A percentile compares a stretch with the other conserved stretches of the same genome.
phyloP scores from a whole-genome alignment of 2,888 invertebrate species.

The Apodemia duryi region DNA sequence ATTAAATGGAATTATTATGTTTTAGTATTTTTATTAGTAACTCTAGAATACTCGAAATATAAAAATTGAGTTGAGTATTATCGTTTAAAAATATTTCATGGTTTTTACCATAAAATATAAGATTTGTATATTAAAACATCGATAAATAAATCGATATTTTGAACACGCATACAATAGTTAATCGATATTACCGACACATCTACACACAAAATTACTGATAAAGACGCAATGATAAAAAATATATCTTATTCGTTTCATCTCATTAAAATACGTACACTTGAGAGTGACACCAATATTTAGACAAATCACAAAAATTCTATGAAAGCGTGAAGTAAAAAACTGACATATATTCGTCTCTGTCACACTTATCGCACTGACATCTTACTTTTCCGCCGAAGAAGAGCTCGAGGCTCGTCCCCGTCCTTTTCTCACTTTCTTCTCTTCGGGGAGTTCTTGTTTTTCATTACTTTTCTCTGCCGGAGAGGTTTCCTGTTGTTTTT shows the following conservation, averaged over 20 bases:
- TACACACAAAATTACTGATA: conserved; percentile 32
- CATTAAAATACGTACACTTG: conserved; percentile 32
- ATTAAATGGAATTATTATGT: not conserved
- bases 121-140: conserved; percentile 1
- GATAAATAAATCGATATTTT: conserved; percentile 16
- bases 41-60: not conserved
- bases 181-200: conserved; percentile 15
- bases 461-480: conserved; percentile 39
- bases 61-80: not conserved
- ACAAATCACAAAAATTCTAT: conserved; percentile 25
- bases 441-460: conserved; percentile 48
- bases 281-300: conserved; percentile 34
- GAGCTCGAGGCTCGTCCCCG: conserved; percentile 67
- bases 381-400: conserved; percentile 68
- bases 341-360: conserved; percentile 23
- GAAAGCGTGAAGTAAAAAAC: conserved; percentile 15
- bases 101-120: not conserved
- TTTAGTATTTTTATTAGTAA: not conserved
- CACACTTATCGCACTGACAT: conserved; percentile 10
- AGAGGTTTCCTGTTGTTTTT: conserved; percentile 41
- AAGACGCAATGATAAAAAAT: conserved; percentile 39
- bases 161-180: conserved; percentile 17
- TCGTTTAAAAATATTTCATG: not conserved
- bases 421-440: conserved; percentile 56
- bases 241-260: conserved; percentile 40